Percentiles rank a stretch among this genome's conserved stretches.
Conservation (phyloP, 1,140 invertebrate genomes). For the Drosophila tristis region DNA sequence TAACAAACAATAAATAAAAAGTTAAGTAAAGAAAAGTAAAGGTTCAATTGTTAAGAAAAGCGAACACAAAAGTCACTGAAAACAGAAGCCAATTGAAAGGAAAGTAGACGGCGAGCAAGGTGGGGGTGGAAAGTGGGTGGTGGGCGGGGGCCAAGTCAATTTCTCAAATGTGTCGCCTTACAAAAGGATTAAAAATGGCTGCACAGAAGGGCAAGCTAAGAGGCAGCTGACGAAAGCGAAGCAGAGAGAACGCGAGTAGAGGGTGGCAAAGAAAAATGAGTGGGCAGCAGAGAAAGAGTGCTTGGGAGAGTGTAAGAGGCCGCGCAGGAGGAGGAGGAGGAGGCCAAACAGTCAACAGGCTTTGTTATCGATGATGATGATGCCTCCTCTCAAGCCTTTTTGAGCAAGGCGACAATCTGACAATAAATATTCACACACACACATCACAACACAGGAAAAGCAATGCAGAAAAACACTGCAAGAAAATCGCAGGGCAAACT, state of each 20-base stretch:
- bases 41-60: conserved; percentile 62
- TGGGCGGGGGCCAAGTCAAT: conserved; percentile 46
- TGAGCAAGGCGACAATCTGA: conserved; percentile 23
- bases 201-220: background rate
- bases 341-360: conserved; percentile 41
- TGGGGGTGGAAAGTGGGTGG: conserved; percentile 15
- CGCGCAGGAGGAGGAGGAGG: background rate
- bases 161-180: conserved; percentile 65
- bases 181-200: conserved; percentile 64
- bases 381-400: background rate
- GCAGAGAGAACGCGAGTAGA: conserved; percentile 3
- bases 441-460: conserved; percentile 1
- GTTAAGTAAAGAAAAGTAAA: conserved; percentile 35
- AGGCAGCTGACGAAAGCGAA: background rate
- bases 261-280: conserved; percentile 13
- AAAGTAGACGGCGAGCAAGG: conserved; percentile 4
- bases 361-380: conserved; percentile 42
- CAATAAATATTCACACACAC: conserved; percentile 12
- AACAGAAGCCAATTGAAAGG: conserved; percentile 55
- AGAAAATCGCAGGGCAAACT: no score
- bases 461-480: background rate
- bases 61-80: conserved; percentile 46
- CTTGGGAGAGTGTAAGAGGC: conserved; percentile 7
- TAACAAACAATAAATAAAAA: conserved; percentile 72
- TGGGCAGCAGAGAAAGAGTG: conserved; percentile 3